phyloP scores from a whole-genome alignment of 2,113 vertebrate genomes.

The Dendropsophus ebraccatus region DNA sequence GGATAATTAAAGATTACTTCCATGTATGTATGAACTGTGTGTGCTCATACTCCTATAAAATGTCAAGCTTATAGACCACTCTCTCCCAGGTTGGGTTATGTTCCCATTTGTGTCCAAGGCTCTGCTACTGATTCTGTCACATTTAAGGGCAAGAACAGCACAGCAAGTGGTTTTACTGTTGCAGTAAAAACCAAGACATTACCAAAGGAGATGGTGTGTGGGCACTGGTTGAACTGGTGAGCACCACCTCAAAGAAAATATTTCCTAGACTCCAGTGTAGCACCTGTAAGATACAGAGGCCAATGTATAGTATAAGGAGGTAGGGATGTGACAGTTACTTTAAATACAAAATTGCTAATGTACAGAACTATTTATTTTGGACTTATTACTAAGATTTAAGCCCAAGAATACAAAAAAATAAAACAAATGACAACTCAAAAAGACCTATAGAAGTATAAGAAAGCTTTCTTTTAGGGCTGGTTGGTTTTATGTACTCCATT shows the following conservation, averaged over 20 bases:
- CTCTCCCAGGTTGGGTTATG: not conserved
- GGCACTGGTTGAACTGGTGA: not conserved
- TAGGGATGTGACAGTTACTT: not conserved
- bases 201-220: not conserved
- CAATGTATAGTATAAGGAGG: not conserved
- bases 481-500: not conserved
- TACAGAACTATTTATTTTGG: not conserved
- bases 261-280: not conserved
- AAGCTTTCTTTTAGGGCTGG: not conserved
- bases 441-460: not conserved
- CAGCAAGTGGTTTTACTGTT: not conserved
- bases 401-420: not conserved
- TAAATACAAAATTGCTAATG: not conserved
- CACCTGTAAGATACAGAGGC: not conserved
- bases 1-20: not conserved
- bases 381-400: not conserved
- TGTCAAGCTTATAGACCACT: not conserved
- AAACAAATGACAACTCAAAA: not conserved
- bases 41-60: not conserved
- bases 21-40: too few species aligned
- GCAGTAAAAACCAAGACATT: not conserved
- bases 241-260: not conserved
- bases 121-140: not conserved
- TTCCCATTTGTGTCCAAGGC: not conserved
- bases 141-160: not conserved